Evolutionary conservation across 2,888 invertebrate species (phyloP), one percentile per base, ranked within the genome.

Genomic region (Allygus modestus): DNA sequence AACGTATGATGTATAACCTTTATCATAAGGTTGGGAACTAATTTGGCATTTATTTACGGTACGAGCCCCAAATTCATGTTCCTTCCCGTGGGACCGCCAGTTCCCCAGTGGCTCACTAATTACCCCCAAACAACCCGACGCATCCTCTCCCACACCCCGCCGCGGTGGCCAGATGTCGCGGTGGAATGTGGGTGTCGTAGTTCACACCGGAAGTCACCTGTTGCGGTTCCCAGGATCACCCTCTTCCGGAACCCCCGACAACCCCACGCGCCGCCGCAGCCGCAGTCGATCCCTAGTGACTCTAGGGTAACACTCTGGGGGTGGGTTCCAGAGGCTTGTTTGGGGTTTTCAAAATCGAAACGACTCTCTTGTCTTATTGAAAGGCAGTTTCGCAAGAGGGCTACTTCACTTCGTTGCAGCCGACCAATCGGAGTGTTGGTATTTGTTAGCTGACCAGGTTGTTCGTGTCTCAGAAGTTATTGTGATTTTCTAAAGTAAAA

Each of bases 171-270:
- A 65, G 12, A 28, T 65, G 65, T 65, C 31, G 65, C 31, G 11
- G 31, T 15, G 26, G 46, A 46, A 46, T 46, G 58, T 51, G 51
- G n/a, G n/a, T 9, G 58, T n/a, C 58, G 23, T 23, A 28, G 20
- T 23, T 46, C 46, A 17, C 46, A 58, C 65, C 65, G 28, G 65
- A 65, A 65, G 65, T 65, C 31, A 65, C 65, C 65, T 65, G 65
- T 46, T 46, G 46, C 20, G 26, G 58, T 58, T 58, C 58, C 58
- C 58, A 58, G 58, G 58, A 23, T 58, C 58, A 58, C 58, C 58
- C 58, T 20, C 58, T 58, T 58, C 58, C 58, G 58, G 58, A 23
- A 23, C 23, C 12, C 46, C 15, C 51, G 51, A 51, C 58, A 58
- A 9, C 58, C 58, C 5, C 58, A 20, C 26, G 12, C 58, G 15